Percentiles rank a stretch among this genome's conserved stretches.
Evolutionary conservation across 1,140 invertebrate species (phyloP).

Genomic region (Euwallacea similis): DNA sequence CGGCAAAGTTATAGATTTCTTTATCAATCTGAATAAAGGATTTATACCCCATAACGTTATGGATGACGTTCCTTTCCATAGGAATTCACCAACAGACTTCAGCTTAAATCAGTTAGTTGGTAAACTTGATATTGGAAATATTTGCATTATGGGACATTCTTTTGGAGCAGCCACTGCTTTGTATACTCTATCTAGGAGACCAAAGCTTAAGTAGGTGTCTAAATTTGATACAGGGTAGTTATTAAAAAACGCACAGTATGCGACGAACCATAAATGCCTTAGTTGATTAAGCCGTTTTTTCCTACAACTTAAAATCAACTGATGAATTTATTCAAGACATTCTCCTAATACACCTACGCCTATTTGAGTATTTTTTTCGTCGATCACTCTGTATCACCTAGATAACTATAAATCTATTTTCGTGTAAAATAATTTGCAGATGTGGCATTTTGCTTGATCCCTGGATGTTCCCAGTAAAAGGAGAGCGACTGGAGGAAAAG

Average conservation of each 20-base stretch:
- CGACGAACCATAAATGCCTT: neutral
- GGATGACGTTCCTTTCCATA: constrained; percentile 44
- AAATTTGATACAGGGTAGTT: neutral
- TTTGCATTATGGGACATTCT: constrained; percentile 66
- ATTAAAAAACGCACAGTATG: neutral
- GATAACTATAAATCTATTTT: too few species aligned
- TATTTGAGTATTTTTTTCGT: neutral
- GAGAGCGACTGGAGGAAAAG: constrained; percentile 54
- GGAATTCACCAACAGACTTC: constrained; percentile 38
- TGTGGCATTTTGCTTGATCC: constrained; percentile 64
- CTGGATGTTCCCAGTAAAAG: constrained; percentile 71
- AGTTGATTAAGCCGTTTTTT: neutral
- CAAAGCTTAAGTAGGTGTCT: constrained; percentile 59
- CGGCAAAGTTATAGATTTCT: constrained; percentile 58
- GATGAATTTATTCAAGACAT: neutral
- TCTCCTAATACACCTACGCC: too few species aligned
- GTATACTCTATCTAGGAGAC: constrained; percentile 58
- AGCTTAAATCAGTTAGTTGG: constrained; percentile 54
- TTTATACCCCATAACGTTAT: constrained; percentile 60
- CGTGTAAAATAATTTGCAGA: constrained; percentile 48
- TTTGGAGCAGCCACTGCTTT: constrained; percentile 69
- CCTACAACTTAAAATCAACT: neutral
- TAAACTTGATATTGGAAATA: constrained; percentile 59
- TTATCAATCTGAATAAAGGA: constrained; percentile 61
- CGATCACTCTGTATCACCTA: too few species aligned